Evolutionary conservation across 2,797 vertebrate genomes (phyloP), one percentile per base, ranked within the genome.

Genomic region (Cichlasoma orientale): DNA sequence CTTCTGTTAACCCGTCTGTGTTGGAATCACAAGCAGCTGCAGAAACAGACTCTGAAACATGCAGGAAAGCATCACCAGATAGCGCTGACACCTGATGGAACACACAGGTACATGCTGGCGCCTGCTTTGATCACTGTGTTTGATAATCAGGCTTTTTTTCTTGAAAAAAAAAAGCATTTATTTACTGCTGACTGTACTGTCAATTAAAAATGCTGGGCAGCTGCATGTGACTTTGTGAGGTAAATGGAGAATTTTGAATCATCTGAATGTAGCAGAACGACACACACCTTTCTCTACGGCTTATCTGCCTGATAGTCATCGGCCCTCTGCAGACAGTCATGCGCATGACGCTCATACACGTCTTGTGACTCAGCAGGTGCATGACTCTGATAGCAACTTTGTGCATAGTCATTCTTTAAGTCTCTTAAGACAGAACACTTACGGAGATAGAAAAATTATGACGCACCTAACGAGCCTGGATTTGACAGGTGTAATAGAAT

Each of bases 251-350:
- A 50, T 52, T n/a, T 38, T 27, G 36, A 73, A 7, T 58, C 18
- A 71, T 18, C 47, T 41, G 5, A 13, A 3, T 70, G 25, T 44
- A 21, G 25, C 23, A 57, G 53, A 74, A 27, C 18, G 58, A 61
- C 4, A 50, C 1, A 1, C 29, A 21, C 50, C 55, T 59, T 31
- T 27, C 3, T 52, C 4, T 63, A 25, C 29, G 73, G 63, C 78
- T 89, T 50, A 80, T 88, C 79, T 70, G 25, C 6, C 8, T 77
- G 54, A 57, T 72, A 80, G 36, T 21, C 13, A 6, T 54, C n/a
- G 56, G 41, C 9, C 1, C 1, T 18, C 2, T 68, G 55, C 16
- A 50, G 57, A 38, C 36, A 16, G 21, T 1, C 9, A 68, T 18
- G 14, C 12, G 2, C 11, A 27, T 36, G 4, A 1, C 1, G 11